These are phyloP conservation scores for Siniperca undulata DNA, from an alignment of 2,797 vertebrate species.

Conservation along the genomic window DNA sequence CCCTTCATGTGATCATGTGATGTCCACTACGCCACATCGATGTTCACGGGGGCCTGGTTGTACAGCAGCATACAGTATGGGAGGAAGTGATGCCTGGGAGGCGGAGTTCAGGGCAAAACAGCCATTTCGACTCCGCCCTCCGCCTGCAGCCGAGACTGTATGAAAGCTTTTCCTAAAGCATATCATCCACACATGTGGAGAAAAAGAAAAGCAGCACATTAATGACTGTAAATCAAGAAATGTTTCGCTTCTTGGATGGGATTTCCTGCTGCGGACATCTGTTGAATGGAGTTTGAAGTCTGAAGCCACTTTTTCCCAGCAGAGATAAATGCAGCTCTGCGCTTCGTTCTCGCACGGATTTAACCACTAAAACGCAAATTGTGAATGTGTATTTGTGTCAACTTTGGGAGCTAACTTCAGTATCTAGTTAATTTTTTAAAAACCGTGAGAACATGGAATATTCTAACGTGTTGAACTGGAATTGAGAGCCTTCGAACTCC, in stretches of 20 bases:
- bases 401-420: not conserved
- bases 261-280: not conserved
- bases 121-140: slow-evolving; percentile 45
- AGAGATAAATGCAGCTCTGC: not conserved
- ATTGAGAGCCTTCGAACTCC: slow-evolving; percentile 2
- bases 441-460: slow-evolving; percentile 1
- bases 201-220: not conserved
- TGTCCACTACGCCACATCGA: not conserved
- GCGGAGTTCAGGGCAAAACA: slow-evolving; percentile 33
- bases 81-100: slow-evolving; percentile 29
- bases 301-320: slow-evolving; percentile 15
- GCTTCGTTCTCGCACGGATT: slow-evolving; percentile 23
- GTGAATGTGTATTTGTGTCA: not conserved
- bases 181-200: not conserved
- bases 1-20: not conserved
- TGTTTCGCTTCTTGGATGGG: accelerated
- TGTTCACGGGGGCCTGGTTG: not conserved
- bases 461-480: not conserved
- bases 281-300: slow-evolving; percentile 2
- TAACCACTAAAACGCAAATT: not conserved
- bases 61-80: not conserved
- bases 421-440: accelerated
- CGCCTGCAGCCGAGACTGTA: slow-evolving; percentile 14
- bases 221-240: accelerated
- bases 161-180: slow-evolving; percentile 10